These are phyloP conservation scores for Ceraclea dissimilis DNA, from an alignment of 2,888 invertebrate species.

Conservation along the genomic window DNA sequence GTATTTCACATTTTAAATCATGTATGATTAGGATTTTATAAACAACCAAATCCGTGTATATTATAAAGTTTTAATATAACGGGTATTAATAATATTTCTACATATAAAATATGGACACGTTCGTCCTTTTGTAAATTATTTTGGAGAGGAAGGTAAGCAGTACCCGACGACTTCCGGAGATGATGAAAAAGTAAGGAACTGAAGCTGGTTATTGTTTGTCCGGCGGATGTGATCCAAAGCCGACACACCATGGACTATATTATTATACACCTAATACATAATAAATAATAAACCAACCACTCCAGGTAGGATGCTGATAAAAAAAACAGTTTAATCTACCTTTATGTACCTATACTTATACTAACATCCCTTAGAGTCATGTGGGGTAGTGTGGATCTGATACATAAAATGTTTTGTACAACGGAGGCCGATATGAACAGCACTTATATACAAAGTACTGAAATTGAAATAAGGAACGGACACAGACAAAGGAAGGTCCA, in stretches of 20 bases:
- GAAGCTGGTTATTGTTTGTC: slow-evolving; percentile 13
- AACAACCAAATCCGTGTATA: no score
- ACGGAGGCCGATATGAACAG: no score
- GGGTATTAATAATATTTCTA: neutral
- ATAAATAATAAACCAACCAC: no score
- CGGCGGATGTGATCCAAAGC: slow-evolving; percentile 21
- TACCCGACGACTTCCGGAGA: slow-evolving; percentile 16
- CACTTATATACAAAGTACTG: no score
- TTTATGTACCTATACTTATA: neutral
- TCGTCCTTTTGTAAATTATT: neutral
- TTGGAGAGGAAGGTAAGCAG: neutral
- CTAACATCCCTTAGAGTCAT: no score
- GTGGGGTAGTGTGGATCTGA: no score
- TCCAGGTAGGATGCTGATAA: neutral
- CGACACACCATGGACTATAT: slow-evolving; percentile 4
- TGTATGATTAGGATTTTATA: no score
- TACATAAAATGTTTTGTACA: no score
- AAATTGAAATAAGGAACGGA: no score
- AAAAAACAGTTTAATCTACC: neutral
- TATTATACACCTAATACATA: neutral
- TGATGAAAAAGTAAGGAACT: slow-evolving; percentile 7
- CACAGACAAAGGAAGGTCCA: no score
- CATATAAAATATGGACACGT: slow-evolving; percentile 11
- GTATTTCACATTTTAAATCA: no score
- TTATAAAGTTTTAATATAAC: no score